Base-by-base conservation (phyloP, 1,140 invertebrate genomes). In the Drosophila ananassae region DNA sequence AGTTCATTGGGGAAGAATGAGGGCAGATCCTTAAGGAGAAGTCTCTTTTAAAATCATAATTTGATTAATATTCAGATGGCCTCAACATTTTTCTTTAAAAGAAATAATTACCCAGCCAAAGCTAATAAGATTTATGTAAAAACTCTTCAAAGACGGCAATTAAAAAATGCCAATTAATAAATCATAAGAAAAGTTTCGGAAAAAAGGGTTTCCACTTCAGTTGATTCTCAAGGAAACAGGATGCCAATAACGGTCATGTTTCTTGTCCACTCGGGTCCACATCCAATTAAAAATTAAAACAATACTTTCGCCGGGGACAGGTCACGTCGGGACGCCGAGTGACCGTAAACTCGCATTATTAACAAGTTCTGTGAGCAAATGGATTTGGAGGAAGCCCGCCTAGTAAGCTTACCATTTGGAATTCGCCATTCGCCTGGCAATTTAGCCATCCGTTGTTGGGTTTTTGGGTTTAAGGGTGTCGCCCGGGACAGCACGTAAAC, bases 281-380 rank as follows among this genome's bases (percentile, higher is more conserved):
- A 57, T 69, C 66, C 66, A 69, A 82, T 81, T 73, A 81, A 77
- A 63, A 58, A 74, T 81, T 82, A 64, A 81, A 62, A 80, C 74
- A 67, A 77, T 81, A 52, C 63, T 39, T 67, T 62, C 37, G 75
- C 66, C 58, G 32, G 56, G 50, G 46, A 53, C 24, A 63, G 63
- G 53, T 76, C 81, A 80, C 68, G 64, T 56, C 52, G 59, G 56
- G 22, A 44, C 24, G 50, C 61, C 51, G 53, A 59, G 60, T 56
- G 57, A 34, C 79, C 63, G 50, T 60, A 79, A 78, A 78, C 74
- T 78, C 77, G 75, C 69, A 82, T 81, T 87, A 84, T 84, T 84
- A 84, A 84, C 77, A 87, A 57, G 60, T 44, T 73, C 67, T 58
- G 73, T 58, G 73, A 87, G 83, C 81, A 87, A 76, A 77, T 84